phyloP scores from a whole-genome alignment of 2,113 vertebrate species.

The Pontoporia blainvillei region DNA sequence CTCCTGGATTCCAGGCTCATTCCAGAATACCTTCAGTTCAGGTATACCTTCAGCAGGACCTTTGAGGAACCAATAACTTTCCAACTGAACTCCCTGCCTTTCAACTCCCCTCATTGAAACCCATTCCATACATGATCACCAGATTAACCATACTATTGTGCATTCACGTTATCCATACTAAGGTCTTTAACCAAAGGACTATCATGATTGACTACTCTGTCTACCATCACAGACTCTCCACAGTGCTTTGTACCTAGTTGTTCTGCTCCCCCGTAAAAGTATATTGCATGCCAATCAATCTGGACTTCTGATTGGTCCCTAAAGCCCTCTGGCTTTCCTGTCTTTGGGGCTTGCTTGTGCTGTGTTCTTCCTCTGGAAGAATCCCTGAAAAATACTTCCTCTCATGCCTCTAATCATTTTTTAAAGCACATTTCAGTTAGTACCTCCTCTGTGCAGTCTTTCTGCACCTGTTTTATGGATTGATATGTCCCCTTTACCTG shows the following conservation, averaged over 20 bases:
- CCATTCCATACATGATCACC: rapidly evolving
- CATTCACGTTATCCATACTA: rapidly evolving
- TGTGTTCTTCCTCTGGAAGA: neutral
- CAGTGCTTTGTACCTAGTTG: rapidly evolving
- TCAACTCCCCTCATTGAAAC: neutral
- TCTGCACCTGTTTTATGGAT: neutral
- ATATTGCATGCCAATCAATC: neutral
- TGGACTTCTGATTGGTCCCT: neutral
- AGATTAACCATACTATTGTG: rapidly evolving
- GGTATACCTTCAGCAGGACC: neutral
- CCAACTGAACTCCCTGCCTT: neutral
- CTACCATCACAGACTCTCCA: neutral
- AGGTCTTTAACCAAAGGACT: neutral
- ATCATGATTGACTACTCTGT: rapidly evolving
- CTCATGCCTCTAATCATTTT: neutral
- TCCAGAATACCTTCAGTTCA: neutral
- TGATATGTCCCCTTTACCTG: neutral
- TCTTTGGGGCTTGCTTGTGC: neutral
- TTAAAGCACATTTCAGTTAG: neutral
- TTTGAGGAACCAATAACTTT: neutral
- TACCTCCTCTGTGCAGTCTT: neutral
- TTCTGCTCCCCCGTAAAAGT: neutral
- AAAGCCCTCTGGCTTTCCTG: neutral
- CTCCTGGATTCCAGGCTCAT: neutral
- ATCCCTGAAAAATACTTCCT: neutral